Evolutionary conservation across 2,888 invertebrate genomes (phyloP).

Genomic region (Tachina fera): DNA sequence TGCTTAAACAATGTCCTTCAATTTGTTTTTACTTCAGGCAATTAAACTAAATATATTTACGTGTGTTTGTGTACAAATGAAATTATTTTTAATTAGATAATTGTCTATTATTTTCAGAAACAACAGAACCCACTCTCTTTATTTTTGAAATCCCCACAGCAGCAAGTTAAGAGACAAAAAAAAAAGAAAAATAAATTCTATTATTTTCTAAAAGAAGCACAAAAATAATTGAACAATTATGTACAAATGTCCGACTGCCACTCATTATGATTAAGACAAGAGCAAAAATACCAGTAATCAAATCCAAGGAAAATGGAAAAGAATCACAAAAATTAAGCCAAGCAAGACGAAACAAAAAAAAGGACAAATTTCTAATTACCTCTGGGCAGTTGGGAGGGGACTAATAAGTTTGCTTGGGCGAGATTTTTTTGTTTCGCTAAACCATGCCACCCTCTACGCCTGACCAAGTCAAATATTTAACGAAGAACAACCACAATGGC

Average conservation of each 20-base stretch:
- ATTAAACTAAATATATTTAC: conserved; percentile 17
- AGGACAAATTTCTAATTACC: conserved; percentile 82
- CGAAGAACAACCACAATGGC: conserved; percentile 57
- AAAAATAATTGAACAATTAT: conserved; percentile 82
- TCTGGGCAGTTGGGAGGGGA: conserved; percentile 79
- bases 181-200: conserved; percentile 37
- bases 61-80: conserved; percentile 7
- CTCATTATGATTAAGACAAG: conserved; percentile 78
- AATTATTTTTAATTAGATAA: conserved; percentile 67
- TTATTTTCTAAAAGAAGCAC: conserved; percentile 40
- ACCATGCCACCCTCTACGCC: neutral
- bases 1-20: neutral
- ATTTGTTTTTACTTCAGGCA: conserved; percentile 15
- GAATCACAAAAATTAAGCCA: conserved; percentile 73
- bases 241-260: conserved; percentile 81
- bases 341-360: conserved; percentile 72
- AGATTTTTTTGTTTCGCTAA: conserved; percentile 47
- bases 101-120: conserved; percentile 65
- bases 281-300: conserved; percentile 55
- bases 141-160: conserved; percentile 20
- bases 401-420: conserved; percentile 75
- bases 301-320: conserved; percentile 34
- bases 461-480: conserved; percentile 34
- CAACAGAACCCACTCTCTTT: neutral
- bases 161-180: conserved; percentile 20